Base-by-base conservation (phyloP, 2,797 vertebrate species). In the Ptychadena robeensis region DNA sequence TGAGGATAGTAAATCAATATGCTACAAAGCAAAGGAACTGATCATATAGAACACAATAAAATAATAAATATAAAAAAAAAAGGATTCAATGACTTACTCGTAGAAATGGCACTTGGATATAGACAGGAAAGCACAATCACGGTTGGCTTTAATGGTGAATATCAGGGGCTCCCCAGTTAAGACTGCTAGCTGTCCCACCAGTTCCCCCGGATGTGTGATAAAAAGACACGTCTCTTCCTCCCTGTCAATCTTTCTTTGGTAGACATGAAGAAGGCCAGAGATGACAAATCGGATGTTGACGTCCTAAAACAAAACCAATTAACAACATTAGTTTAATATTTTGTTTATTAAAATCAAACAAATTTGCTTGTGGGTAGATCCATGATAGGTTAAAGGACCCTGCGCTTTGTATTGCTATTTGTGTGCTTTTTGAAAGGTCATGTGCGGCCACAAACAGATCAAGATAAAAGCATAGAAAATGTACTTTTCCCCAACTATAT, bases 61-160 rank as follows among this genome's bases (percentile, higher is more conserved):
- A n/a, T n/a, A n/a, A n/a, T n/a, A n/a, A n/a, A n/a, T n/a, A n/a
- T n/a, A n/a, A n/a, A n/a, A n/a, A n/a, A 12, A 64, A 8, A n/a
- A 7, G n/a, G 61, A 59, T n/a, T n/a, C n/a, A n/a, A n/a, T n/a
- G 1, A 86, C 95, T 86, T 92, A 98, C 97, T 98, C 97, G 0
- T 99, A 99, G 89, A 99, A 98, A 88, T 97, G 94, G 12, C 95
- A 93, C 90, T 98, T 98, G 84, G 96, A 95, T 88, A 98, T 95
- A 64, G 94, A 96, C 14, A 98, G 93, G 91, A 96, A 96, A 90
- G 91, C 93, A 91, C 96, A 97, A 89, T 97, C 97, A 1, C 95
- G 91, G 38, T 96, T 96, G 72, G 96, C 96, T 70, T 93, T 94
- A 80, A 98, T 94, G 31, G 94, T 97, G 91, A 97, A 99, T 91